These are phyloP conservation scores for Penelope pileata DNA, from an alignment of 2,113 vertebrate genomes.

Conservation along the genomic window DNA sequence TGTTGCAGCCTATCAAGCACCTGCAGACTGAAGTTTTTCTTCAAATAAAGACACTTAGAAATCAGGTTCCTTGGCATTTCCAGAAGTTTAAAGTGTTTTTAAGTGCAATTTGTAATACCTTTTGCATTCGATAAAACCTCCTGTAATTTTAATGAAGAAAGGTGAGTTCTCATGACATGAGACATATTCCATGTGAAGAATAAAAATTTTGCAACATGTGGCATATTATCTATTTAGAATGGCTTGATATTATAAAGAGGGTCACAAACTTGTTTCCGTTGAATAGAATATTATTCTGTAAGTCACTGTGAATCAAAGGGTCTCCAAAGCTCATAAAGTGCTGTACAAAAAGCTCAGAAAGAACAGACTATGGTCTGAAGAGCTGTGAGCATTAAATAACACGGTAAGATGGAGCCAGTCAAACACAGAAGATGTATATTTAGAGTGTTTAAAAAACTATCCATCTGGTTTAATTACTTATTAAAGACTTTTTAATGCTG, in stretches of 20 bases:
- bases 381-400: background rate
- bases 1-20: constrained; percentile 8
- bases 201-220: background rate
- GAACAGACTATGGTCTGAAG: background rate
- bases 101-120: background rate
- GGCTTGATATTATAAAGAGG: background rate
- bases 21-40: background rate
- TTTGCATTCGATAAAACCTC: background rate
- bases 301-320: background rate
- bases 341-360: background rate
- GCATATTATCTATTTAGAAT: background rate
- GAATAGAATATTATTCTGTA: background rate
- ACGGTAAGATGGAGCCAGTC: background rate
- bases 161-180: background rate
- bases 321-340: background rate
- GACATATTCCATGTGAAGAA: background rate
- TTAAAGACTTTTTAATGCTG: background rate
- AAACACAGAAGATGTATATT: background rate
- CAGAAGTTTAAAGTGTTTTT: background rate
- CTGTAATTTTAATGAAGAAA: background rate
- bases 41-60: background rate
- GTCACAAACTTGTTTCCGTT: background rate
- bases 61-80: constrained; percentile 30
- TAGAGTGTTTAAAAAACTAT: background rate
- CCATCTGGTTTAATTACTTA: background rate